Evolutionary conservation across 1,140 invertebrate species (phyloP).

Genomic region (Drosophila trapezifrons): DNA sequence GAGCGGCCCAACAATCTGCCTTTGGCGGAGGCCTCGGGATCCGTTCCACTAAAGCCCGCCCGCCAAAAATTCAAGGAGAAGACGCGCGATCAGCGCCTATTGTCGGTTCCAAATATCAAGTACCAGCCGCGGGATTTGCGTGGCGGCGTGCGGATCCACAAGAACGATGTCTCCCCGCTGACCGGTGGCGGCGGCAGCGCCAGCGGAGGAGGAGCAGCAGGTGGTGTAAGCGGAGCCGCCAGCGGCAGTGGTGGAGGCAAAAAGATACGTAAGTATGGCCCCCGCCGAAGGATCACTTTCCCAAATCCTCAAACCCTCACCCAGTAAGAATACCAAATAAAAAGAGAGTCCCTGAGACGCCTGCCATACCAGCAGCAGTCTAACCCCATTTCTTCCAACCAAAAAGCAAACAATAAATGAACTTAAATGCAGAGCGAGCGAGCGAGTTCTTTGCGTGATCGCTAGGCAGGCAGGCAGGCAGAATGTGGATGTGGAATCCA

Average conservation of each 20-base stretch:
- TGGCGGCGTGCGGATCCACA: slow-evolving; percentile 55
- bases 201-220: slow-evolving; percentile 14
- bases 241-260: slow-evolving; percentile 85
- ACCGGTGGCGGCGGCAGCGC: slow-evolving; percentile 85
- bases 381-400: slow-evolving; percentile 1
- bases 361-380: neutral
- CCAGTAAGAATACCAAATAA: neutral
- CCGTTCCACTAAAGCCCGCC: slow-evolving; percentile 86
- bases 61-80: slow-evolving; percentile 87
- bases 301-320: neutral
- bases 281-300: slow-evolving; percentile 20
- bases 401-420: neutral
- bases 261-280: slow-evolving; percentile 92
- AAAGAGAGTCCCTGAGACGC: neutral
- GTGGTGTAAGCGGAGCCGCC: slow-evolving; percentile 8
- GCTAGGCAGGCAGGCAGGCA: slow-evolving; percentile 45
- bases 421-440: slow-evolving; percentile 31
- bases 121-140: slow-evolving; percentile 84
- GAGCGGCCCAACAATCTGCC: slow-evolving; percentile 74
- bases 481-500: slow-evolving; percentile 16
- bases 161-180: slow-evolving; percentile 84
- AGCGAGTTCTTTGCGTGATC: slow-evolving; percentile 35
- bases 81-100: slow-evolving; percentile 87
- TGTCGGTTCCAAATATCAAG: slow-evolving; percentile 92
- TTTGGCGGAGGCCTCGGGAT: slow-evolving; percentile 31